phyloP scores from a whole-genome alignment of 2,113 vertebrate genomes.

The Spermophilus dauricus region DNA sequence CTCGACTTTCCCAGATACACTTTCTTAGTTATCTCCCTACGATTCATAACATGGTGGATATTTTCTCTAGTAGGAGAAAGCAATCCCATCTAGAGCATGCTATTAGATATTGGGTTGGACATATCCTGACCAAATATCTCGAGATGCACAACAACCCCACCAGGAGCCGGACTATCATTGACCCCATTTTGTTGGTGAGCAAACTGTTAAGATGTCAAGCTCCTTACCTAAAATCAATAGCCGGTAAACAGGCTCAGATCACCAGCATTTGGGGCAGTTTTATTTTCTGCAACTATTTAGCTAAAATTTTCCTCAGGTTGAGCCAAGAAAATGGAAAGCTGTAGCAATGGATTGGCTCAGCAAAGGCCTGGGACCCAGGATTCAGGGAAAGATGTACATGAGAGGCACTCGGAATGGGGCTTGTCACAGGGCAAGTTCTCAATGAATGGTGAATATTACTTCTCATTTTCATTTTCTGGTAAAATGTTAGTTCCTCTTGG shows the following conservation, averaged over 20 bases:
- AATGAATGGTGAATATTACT: not conserved
- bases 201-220: not conserved
- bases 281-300: not conserved
- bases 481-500: not conserved
- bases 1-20: not conserved
- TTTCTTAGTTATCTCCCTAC: not conserved
- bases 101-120: not conserved
- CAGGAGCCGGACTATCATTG: not conserved
- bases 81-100: no score
- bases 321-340: not conserved
- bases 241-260: not conserved
- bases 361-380: not conserved
- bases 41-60: not conserved
- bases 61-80: not conserved
- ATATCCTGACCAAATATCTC: not conserved
- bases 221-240: not conserved
- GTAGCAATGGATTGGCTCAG: not conserved
- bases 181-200: not conserved
- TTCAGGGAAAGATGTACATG: not conserved
- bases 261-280: not conserved
- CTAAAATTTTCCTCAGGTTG: constrained; percentile 7
- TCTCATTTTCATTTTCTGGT: not conserved
- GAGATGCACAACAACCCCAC: not conserved
- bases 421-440: not conserved
- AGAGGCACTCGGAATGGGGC: not conserved